phyloP scores from a whole-genome alignment of 2,113 vertebrate genomes.

The Aspidoscelis tigris region DNA sequence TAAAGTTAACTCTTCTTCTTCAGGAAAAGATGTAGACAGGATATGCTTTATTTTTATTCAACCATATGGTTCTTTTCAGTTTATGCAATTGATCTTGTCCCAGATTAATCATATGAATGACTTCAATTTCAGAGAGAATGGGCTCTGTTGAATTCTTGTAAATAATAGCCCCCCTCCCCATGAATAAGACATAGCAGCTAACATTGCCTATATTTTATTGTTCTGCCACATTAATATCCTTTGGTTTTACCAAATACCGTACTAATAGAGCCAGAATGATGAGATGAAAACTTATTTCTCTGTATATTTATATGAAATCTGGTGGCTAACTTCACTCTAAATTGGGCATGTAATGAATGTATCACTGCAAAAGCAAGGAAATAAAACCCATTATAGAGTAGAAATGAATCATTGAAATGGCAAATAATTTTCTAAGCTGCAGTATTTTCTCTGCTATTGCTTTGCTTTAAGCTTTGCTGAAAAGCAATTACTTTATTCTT shows the following conservation, averaged over 20 bases:
- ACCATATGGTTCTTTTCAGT: background rate
- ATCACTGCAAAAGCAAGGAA: conserved; percentile 67
- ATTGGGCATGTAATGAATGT: conserved; percentile 76
- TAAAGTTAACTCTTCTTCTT: too few relatives aligned
- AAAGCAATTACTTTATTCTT: conserved; percentile 70
- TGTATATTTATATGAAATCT: conserved; percentile 60
- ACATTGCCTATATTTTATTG: conserved; percentile 37
- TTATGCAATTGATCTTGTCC: background rate
- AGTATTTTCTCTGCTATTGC: conserved; percentile 71
- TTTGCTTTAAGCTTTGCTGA: conserved; percentile 68
- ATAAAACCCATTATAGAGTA: conserved; percentile 71
- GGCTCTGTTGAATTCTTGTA: conserved; percentile 7
- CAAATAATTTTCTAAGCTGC: conserved; percentile 69
- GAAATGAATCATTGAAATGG: conserved; percentile 70
- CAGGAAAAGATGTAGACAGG: too few relatives aligned
- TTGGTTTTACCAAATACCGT: conserved; percentile 30
- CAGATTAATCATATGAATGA: accelerated
- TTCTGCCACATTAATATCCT: background rate
- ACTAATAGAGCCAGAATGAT: conserved; percentile 35
- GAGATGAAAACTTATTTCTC: conserved; percentile 55
- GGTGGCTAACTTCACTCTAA: conserved; percentile 68
- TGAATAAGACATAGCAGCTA: conserved; percentile 25
- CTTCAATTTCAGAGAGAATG: conserved; percentile 7
- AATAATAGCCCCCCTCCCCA: conserved; percentile 32
- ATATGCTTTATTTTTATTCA: too few relatives aligned